These are phyloP conservation scores for Crossaster papposus DNA, from an alignment of 53 echinoderm and acorn worm species.

Conservation along the genomic window DNA sequence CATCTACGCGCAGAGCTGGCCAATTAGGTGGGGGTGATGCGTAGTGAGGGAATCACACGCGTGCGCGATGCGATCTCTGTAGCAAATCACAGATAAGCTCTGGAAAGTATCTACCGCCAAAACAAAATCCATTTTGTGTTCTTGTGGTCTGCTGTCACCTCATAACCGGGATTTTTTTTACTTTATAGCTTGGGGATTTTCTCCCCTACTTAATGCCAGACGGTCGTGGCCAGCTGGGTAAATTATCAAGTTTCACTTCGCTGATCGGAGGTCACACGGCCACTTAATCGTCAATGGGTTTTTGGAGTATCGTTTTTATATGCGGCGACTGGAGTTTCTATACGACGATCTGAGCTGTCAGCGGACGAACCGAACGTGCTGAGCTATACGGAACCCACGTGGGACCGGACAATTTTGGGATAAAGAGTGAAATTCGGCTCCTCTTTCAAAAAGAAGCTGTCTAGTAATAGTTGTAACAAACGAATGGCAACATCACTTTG, in stretches of 20 bases:
- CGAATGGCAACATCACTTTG: background rate
- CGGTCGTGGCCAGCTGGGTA: conserved; percentile 22
- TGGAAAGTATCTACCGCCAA: background rate
- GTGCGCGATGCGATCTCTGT: conserved; percentile 13
- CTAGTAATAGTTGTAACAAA: background rate
- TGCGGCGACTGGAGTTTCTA: background rate
- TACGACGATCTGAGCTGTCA: background rate
- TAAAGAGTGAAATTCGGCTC: background rate
- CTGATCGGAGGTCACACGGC: conserved; percentile 18
- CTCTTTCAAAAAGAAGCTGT: background rate
- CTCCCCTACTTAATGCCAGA: conserved; percentile 27
- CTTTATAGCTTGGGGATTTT: background rate
- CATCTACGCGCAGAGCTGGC: background rate
- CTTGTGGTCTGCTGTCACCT: background rate
- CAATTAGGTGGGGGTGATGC: conserved; percentile 29
- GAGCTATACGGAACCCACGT: background rate
- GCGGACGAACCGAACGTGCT: background rate
- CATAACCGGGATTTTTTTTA: background rate
- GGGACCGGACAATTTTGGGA: background rate
- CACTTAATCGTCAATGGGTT: background rate
- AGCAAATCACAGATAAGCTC: background rate
- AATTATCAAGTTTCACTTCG: conserved; percentile 24
- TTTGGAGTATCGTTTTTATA: background rate
- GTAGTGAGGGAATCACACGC: conserved; percentile 1
- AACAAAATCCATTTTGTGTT: background rate